Evolutionary conservation across 2,888 invertebrate species (phyloP).

Genomic region (Hemistola chrysoprasaria): DNA sequence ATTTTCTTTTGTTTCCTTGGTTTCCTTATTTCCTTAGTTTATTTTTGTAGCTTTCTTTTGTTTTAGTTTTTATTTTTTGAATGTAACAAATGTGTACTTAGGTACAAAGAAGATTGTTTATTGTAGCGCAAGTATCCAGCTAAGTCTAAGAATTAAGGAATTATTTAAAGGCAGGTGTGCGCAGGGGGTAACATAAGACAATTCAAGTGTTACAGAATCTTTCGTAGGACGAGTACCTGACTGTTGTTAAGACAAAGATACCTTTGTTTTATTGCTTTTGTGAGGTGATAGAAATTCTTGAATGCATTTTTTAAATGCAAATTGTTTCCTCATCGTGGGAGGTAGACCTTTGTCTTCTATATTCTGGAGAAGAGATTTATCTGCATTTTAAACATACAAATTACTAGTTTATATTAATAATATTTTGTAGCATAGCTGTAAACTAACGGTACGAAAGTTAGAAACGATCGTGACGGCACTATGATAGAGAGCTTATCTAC

Average conservation of each 20-base stretch:
- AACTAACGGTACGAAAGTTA: slow-evolving; percentile 11
- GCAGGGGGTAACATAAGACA: slow-evolving; percentile 43
- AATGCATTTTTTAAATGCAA: slow-evolving; percentile 30
- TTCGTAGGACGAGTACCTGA: slow-evolving; percentile 52
- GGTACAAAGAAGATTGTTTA: slow-evolving; percentile 36
- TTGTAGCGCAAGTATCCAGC: slow-evolving; percentile 45
- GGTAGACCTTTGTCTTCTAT: slow-evolving; percentile 38
- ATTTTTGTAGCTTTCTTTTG: slow-evolving; percentile 40
- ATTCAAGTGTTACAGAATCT: slow-evolving; percentile 31
- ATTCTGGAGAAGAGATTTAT: slow-evolving; percentile 11
- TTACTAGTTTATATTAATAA: slow-evolving; percentile 49
- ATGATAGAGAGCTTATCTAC: slow-evolving; percentile 22
- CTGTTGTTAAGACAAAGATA: slow-evolving; percentile 56
- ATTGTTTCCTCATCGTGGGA: slow-evolving; percentile 55
- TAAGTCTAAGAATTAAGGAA: slow-evolving; percentile 44
- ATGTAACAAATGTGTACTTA: slow-evolving; percentile 39
- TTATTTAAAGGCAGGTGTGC: slow-evolving; percentile 57
- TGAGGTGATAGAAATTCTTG: slow-evolving; percentile 29
- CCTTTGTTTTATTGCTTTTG: slow-evolving; percentile 45
- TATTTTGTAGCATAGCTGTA: slow-evolving; percentile 19
- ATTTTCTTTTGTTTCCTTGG: slow-evolving; percentile 67
- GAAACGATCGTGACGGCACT: slow-evolving; percentile 68
- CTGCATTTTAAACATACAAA: slow-evolving; percentile 43
- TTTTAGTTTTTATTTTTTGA: slow-evolving; percentile 37
- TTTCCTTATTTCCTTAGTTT: slow-evolving; percentile 61